phyloP scores from a whole-genome alignment of 2,888 invertebrate species.

The Hirtodrosophila cameraria region DNA sequence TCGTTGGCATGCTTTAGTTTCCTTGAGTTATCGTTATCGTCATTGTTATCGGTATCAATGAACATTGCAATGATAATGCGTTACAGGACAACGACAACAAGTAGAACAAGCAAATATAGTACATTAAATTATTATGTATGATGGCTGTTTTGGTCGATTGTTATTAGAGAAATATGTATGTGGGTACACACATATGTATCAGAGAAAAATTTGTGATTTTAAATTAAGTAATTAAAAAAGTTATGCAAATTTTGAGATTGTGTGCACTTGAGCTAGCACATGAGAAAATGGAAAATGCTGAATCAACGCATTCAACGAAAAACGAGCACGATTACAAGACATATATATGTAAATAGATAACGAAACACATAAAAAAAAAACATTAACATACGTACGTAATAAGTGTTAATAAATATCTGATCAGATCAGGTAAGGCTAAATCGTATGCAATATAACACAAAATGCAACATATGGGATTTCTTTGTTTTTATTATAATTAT shows the following conservation, averaged over 20 bases:
- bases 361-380: slow-evolving; percentile 29
- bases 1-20: no score
- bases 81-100: slow-evolving; percentile 17
- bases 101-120: slow-evolving; percentile 5
- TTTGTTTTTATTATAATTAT: slow-evolving; percentile 21
- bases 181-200: no score
- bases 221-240: no score
- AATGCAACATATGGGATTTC: slow-evolving; percentile 46
- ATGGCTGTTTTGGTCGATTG: not conserved
- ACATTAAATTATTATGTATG: slow-evolving; percentile 9
- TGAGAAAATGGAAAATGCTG: slow-evolving; percentile 3
- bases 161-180: no score
- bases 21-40: slow-evolving; percentile 8
- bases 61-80: not conserved
- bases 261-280: not conserved
- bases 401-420: slow-evolving; percentile 32
- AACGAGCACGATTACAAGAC: slow-evolving; percentile 43
- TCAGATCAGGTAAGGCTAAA: slow-evolving; percentile 10
- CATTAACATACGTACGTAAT: slow-evolving; percentile 5
- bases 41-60: slow-evolving; percentile 12
- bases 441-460: slow-evolving; percentile 40
- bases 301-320: slow-evolving; percentile 4
- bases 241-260: slow-evolving; percentile 15
- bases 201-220: no score
- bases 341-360: slow-evolving; percentile 3